A percentile compares a stretch with the other conserved stretches of the same genome.
Conservation (phyloP, 1,140 invertebrate genomes). For the Druon quercuslanigerum region DNA sequence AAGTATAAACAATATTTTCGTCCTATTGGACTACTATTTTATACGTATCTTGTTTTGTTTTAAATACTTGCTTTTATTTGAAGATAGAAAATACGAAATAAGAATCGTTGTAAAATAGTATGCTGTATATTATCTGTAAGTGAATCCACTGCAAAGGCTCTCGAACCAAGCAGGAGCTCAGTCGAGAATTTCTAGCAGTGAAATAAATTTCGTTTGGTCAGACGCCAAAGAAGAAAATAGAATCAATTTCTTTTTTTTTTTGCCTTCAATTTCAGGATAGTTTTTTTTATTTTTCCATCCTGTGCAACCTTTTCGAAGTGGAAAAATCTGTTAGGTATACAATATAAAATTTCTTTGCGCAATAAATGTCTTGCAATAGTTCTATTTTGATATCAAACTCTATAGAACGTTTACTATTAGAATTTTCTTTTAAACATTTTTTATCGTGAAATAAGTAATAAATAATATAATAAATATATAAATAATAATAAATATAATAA, state of each 20-base stretch:
- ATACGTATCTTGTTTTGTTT: no score
- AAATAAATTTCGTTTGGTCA: slow-evolving; percentile 26
- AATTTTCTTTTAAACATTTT: slow-evolving; percentile 23
- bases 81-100: no score
- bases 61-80: no score
- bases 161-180: not conserved
- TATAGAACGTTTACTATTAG: not conserved
- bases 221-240: slow-evolving; percentile 16
- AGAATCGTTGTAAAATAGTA: no score
- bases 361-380: slow-evolving; percentile 12
- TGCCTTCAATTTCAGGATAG: slow-evolving; percentile 6
- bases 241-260: slow-evolving; percentile 7
- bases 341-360: not conserved
- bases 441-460: no score
- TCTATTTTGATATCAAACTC: not conserved
- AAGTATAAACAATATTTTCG: no score
- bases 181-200: slow-evolving; percentile 13
- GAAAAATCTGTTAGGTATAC: not conserved
- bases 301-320: not conserved
- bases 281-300: not conserved
- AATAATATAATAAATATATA: no score
- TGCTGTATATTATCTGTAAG: no score
- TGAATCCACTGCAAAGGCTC: no score
- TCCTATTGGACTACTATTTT: no score
- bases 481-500: no score